Evolutionary conservation across 2,797 vertebrate species (phyloP), one percentile per base, ranked within the genome.

Genomic region (Sebastes baramenuke): DNA sequence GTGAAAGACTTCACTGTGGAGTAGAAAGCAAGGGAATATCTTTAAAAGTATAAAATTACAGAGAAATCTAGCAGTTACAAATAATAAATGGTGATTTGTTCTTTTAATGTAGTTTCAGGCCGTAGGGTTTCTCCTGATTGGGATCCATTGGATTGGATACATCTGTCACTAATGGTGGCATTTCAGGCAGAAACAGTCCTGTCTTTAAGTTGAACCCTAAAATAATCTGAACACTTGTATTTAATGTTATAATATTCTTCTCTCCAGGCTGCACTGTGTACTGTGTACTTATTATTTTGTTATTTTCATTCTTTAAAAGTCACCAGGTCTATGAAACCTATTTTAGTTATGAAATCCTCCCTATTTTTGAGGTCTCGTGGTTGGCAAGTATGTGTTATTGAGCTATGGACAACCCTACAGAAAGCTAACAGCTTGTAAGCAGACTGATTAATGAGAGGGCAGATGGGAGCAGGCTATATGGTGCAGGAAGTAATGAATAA

Each of bases 401-500:
- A 70, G 68, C 73, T 46, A 61, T 16, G 67, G 27, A 58, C 30
- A 27, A 46, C 64, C 29, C 62, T 14, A 25, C 46, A 60, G 36
- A 64, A 54, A 77, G 75, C 64, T 67, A 76, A 36, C 64, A 52
- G 49, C 59, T n/a, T 68, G 59, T 67, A 67, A 80, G 32, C 4
- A 54, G 67, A 65, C 49, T 71, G 68, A 83, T 81, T 70, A 79
- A 81, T 74, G 72, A 81, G 65, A 71, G 62, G 34, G 13, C 27
- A 76, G 32, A 58, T 70, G 61, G 49, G 34, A 79, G 68, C 11
- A 36, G 80, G 62, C 62, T 55, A 54, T 20, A 24, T 25, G 81
- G 46, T 56, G 68, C 64, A 72, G 56, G 75, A 80, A 59, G 62
- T 74, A 75, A 87, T 83, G 70, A 75, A 61, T 27, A 32, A 69